Evolutionary conservation across 2,888 invertebrate genomes (phyloP), one percentile per base, ranked within the genome.

Genomic region (Tenthredo notha): DNA sequence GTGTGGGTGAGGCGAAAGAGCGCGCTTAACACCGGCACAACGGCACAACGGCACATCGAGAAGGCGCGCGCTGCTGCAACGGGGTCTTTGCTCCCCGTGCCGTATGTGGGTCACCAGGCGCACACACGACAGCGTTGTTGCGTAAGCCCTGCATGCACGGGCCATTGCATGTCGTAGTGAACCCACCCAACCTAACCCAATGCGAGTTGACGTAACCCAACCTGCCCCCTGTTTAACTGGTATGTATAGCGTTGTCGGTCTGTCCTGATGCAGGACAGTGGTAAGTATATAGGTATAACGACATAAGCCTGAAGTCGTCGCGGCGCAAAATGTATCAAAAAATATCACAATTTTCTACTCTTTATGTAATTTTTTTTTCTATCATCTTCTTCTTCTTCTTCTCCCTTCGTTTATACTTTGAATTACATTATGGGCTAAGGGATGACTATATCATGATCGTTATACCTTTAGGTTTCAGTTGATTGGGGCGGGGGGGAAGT

Each of bases 21-120:
- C 50, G 85, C 67, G 78, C 61, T 75, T 80, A 83, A 84, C 37
- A 29, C 25, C 58, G 70, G 21, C 12, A 75, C 43, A 50, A 21
- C 25, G 75, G 74, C 25, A 67, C 29, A 25, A 58, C 47, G 47
- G 47, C 15, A 37, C 54, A 61, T 21, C 61, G 9, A 37, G 70
- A 33, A 72, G 70, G 86, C 78, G 87, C 86, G 75, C 89, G 90
- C 88, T 90, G 85, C 89, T 90, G 90, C 90, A 90, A 88, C 89
- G 92, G 92, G 93, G 93, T 93, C 93, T 92, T 93, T 93, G 93
- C 93, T 92, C 93, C 90, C 93, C 89, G 89, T 89, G 88, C 89
- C 92, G 92, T 93, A 93, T 93, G 92, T 93, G 90, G 93, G 93
- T 93, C 93, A 93, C 92, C 93, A 93, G 93, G 93, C 93, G 93